phyloP scores from a whole-genome alignment of 2,113 vertebrate genomes.

The crab-eating macaque (Macaca fascicularis) region DNA sequence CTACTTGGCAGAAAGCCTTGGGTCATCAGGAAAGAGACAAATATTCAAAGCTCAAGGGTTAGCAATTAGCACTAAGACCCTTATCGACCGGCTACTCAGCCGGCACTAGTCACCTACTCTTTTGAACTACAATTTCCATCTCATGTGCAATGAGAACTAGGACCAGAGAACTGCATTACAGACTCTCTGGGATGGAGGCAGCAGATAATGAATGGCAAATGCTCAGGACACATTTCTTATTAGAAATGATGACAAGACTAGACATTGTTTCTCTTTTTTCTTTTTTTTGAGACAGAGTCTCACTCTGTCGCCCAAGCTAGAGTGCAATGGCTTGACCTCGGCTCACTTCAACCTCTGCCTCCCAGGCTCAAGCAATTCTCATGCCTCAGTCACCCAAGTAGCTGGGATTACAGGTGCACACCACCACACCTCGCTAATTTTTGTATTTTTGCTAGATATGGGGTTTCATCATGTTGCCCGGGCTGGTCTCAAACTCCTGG shows the following conservation, averaged over 20 bases:
- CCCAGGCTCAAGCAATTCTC: too few species aligned
- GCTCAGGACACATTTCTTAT: not conserved
- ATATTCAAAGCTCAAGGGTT: not conserved
- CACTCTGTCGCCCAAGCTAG: too few species aligned
- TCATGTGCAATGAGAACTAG: not conserved
- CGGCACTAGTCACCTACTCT: not conserved
- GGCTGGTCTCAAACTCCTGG: too few species aligned
- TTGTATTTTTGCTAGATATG: too few species aligned
- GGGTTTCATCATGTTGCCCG: too few species aligned
- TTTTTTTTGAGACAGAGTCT: too few species aligned
- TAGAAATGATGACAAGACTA: not conserved
- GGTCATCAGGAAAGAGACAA: not conserved
- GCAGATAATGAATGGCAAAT: not conserved
- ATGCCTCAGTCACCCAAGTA: too few species aligned
- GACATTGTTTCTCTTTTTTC: too few species aligned
- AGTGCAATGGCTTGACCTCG: too few species aligned
- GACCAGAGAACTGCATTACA: not conserved
- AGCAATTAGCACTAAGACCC: not conserved
- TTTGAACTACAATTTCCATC: not conserved
- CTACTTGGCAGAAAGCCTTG: not conserved
- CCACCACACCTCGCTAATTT: too few species aligned
- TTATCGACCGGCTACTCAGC: not conserved
- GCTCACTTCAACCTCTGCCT: too few species aligned
- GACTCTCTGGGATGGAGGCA: not conserved
- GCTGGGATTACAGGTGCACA: too few species aligned